Base-by-base conservation (phyloP, 1,140 invertebrate genomes). In the Bicyclus anynana region DNA sequence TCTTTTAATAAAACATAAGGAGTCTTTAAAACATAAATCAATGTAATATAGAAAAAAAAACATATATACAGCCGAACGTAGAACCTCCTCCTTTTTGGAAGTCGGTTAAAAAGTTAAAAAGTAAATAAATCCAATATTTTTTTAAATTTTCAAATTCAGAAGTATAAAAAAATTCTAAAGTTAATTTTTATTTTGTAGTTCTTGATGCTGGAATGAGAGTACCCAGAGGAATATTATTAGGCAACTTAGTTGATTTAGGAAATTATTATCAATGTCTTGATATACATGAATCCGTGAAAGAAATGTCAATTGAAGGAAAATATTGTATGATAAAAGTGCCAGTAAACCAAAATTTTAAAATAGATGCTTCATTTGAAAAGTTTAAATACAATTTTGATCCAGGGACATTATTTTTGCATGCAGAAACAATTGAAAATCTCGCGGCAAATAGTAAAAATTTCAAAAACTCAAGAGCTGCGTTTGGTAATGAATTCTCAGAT, bases 221-320 rank as follows among this genome's bases (percentile, higher is more conserved):
- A 13, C 54, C 54, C 5, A 57, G 48, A 57, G 47, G 47, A 50
- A 57, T 57, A 14, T 50, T 57, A 44, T 13, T n/a, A 29, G 54
- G 54, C 42, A 50, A 50, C 17, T 20, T 57, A 12, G 14, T 37
- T 13, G 54, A 57, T 20, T 33, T 26, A 18, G 54, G 54, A 10
- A 27, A 40, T 12, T 57, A 40, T 20, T 21, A 13, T 9, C 54
- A 57, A 42, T 57, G 54, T 50, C 37, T 57, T 50, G 46, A 23
- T 4, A 57, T 57, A 27, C 35, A 57, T 33, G 21, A 50, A 50
- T 13, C 7, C 12, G 21, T 49, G n/a, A 16, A 50, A n/a, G 49
- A 64, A 14, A 53, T 57, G 10, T 48, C 38, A 16, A 56, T 81
- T 6, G 51, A 74, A 59, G 79, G 79, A 35, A 82, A 82, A 53